Base-by-base conservation (phyloP, 2,797 vertebrate genomes). In the Vultur gryphus region DNA sequence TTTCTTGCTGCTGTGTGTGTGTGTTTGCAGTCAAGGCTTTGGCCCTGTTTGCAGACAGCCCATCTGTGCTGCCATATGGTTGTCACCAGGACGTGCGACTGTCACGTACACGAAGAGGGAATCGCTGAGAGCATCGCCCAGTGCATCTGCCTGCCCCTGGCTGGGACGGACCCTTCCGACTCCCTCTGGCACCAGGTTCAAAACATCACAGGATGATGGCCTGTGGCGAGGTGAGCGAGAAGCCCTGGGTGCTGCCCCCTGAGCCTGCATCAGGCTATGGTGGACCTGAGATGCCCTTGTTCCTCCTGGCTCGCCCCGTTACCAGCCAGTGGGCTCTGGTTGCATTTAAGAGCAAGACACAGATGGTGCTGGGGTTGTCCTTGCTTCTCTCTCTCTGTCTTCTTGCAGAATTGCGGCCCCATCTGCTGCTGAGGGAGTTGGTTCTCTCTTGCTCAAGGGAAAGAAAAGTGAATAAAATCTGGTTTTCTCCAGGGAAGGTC, bases 171-270 rank as follows among this genome's bases (percentile, higher is more conserved):
- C n/a, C 66, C 31, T 43, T 14, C 11, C 1, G 2, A 31, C 14
- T 49, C 19, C 77, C 23, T 28, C 15, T 13, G 48, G n/a, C 37
- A 24, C 61, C 19, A 4, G 21, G 11, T 51, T 43, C 35, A 7
- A 13, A 23, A 8, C 9, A 4, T 21, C 39, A 4, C 24, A 3
- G 81, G 37, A 1, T 16, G 29, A 18, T 28, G 62, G 29, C 46
- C 0, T 37, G 1, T 10, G 57, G 28, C 10, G 2, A 3, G 5
- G 6, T 6, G 35, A 51, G 25, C 1, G 2, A 15, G 29, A 29
- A 90, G 24, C 26, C 11, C 29, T 16, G 41, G 12, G n/a, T 16
- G 48, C 28, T 75, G 29, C 7, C 13, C 8, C 10, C 23, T 14
- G 33, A 12, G 31, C 37, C n/a, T 43, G 9, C 52, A 28, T 13